Base-by-base conservation (phyloP, 2,797 vertebrate species). In the Manis crassicaudata region DNA sequence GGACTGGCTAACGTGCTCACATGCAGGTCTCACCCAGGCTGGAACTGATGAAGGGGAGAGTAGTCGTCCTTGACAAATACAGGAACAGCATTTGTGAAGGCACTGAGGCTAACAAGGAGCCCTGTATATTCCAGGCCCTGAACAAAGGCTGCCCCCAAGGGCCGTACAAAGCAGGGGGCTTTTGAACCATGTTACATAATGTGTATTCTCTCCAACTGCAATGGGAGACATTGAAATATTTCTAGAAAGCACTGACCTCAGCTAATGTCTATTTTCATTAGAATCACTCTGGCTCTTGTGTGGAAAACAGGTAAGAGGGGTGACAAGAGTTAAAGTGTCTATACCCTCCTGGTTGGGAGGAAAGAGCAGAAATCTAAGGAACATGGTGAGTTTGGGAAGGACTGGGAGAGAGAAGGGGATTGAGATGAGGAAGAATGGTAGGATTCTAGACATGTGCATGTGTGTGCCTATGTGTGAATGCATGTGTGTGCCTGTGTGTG, bases 401-500 rank as follows among this genome's bases (percentile, higher is more conserved):
- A 14, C 12, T 50, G 54, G 27, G 23, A 4, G 27, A 84, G 58
- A 50, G 27, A 37, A 54, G 35, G 56, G 21, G 2, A 16, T 7
- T 1, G 58, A 72, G 73, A 35, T 63, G 50, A 81, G 46, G 18
- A 46, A 37, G 25, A 17, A 12, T 32, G 10, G 13, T n/a, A 25
- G 18, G 73, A 46, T 85, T 62, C 54, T 2, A 50, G 32, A 35
- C 10, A 35, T 2, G 18, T 29, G 6, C 17, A 3, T 62, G 21
- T 40, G 0, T 68, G 6, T 27, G 70, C 12, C 7, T 14, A 54
- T 16, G 32, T 1, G 20, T 35, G 8, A 3, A 6, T 4, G 56
- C 54, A 1, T 14, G 50, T 25, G 35, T 80, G 12, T 3, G 11
- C 20, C 27, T 8, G 1, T 11, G 2, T 29, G n/a, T 4, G 7